phyloP scores from a whole-genome alignment of 2,888 invertebrate genomes.

The Nephrotoma appendiculata region DNA sequence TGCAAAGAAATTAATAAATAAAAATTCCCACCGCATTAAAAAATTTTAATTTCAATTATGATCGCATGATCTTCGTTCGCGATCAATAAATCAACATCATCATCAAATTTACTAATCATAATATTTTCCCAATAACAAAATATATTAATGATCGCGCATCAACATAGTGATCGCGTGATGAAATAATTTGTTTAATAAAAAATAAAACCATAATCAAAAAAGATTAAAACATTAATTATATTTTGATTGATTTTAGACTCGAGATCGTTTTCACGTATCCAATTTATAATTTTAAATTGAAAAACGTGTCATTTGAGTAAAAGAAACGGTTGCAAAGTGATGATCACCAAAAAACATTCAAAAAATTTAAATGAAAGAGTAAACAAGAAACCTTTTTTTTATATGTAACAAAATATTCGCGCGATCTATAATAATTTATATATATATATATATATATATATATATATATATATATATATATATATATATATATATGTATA shows the following conservation, averaged over 20 bases:
- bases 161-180: neutral
- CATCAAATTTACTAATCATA: neutral
- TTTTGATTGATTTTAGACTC: neutral
- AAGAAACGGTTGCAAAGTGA: neutral
- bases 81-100: neutral
- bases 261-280: neutral
- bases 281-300: neutral
- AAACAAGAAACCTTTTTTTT: neutral
- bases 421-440: neutral
- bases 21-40: neutral
- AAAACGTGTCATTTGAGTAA: neutral
- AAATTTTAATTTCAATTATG: neutral
- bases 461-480: no score
- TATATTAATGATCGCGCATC: neutral
- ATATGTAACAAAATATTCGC: neutral
- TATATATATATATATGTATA: no score
- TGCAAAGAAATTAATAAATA: neutral
- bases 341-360: neutral
- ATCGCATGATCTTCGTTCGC: neutral
- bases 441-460: no score
- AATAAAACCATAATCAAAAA: neutral
- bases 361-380: neutral
- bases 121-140: neutral
- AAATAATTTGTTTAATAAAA: neutral
- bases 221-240: neutral